Evolutionary conservation across 1,140 invertebrate species (phyloP), one percentile per base, ranked within the genome.

Genomic region (Psilanteris sp.): DNA sequence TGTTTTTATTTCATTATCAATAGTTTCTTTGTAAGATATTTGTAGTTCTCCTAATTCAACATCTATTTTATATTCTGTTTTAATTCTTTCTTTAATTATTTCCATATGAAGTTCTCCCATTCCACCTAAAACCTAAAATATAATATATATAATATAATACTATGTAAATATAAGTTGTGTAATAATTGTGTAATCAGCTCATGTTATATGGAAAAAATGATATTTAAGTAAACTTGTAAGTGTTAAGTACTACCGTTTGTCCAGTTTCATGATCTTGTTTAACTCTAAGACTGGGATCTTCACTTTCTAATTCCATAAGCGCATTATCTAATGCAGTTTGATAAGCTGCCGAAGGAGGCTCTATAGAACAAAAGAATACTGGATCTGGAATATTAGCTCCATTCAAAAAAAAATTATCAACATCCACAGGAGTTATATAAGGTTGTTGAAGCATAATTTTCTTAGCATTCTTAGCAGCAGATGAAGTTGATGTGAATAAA

Each of bases 281-380:
- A 0, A 98, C 95, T 36, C 91, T 89, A 7, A 99, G 89, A 83
- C 97, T 99, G 0, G 97, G 97, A 90, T 99, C 98, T 89, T 99
- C 98, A 24, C 95, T 90, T 81, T 94, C 91, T 6, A 99, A 85
- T 85, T 96, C 92, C 10, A 89, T 87, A n/a, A 99, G 90, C 0
- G 97, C 97, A 13, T 89, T 85, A 37, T 99, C 97, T 68, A 99
- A 89, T 3, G 92, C 83, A 36, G 89, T 89, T 86, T 97, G 95
- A 27, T 91, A 91, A 0, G 92, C 90, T 54, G 93, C 81, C 46
- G 95, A 96, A 0, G 96, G 94, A 0, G 97, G 93, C 89, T 99
- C 98, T 43, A 99, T 94, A 0, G 96, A 96, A 85, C 98, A 99
- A 81, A 98, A 97, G 87, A 98, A 99, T 0, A 99, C 98, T 0